A percentile compares a stretch with the other conserved stretches of the same genome.
phyloP scores from a whole-genome alignment of 2,888 invertebrate species.

The Tortricodes alternella region DNA sequence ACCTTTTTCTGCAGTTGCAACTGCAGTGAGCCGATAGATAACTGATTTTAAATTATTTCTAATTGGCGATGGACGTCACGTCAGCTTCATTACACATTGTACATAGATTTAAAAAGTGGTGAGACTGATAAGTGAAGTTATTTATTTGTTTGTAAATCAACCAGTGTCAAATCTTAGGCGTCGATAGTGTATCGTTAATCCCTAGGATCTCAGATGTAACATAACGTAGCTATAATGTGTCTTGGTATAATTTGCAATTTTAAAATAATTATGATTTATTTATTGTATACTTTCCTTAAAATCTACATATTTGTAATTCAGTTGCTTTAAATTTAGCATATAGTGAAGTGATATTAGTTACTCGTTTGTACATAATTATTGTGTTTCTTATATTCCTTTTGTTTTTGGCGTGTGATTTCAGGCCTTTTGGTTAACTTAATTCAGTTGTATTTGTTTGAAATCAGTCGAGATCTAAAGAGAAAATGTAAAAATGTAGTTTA shows the following conservation, averaged over 20 bases:
- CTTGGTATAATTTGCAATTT: conserved; percentile 27
- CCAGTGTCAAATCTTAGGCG: conserved; percentile 76
- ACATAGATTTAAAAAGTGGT: conserved; percentile 77
- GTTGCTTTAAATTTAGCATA: conserved; percentile 38
- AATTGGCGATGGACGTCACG: conserved; percentile 36
- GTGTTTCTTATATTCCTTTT: conserved; percentile 27
- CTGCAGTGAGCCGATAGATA: background rate
- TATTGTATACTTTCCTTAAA: conserved; percentile 37
- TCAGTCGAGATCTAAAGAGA: conserved; percentile 48
- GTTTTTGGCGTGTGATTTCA: conserved; percentile 36
- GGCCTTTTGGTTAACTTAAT: conserved; percentile 36
- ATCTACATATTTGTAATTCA: conserved; percentile 28
- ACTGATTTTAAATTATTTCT: conserved; percentile 39
- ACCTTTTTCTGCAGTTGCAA: background rate
- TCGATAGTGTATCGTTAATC: conserved; percentile 59
- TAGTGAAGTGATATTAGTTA: conserved; percentile 41
- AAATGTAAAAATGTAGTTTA: conserved; percentile 67
- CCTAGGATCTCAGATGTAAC: conserved; percentile 68
- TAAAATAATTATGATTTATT: conserved; percentile 40
- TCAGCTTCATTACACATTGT: conserved; percentile 71
- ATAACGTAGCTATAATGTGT: conserved; percentile 27
- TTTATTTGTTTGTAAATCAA: conserved; percentile 79
- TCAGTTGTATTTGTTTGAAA: conserved; percentile 37
- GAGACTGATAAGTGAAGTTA: conserved; percentile 81
- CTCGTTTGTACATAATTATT: conserved; percentile 41